These are phyloP conservation scores for Cyclina sinensis DNA, from an alignment of 1,140 invertebrate genomes.

Conservation along the genomic window DNA sequence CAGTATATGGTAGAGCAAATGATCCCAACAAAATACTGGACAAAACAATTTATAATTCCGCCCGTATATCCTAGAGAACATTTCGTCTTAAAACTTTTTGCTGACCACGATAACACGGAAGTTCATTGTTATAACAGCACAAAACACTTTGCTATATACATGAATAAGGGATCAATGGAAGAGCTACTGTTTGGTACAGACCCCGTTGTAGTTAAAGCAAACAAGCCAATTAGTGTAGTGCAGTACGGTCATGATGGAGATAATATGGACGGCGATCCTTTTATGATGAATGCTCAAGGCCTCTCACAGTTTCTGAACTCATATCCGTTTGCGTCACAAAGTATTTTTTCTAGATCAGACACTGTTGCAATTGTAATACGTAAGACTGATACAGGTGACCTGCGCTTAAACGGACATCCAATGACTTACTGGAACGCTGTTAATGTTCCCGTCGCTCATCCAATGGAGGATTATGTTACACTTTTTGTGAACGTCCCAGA, in stretches of 20 bases:
- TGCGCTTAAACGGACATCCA: too few species aligned
- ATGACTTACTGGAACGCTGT: too few species aligned
- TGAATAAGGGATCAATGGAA: background rate
- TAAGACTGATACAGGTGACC: too few species aligned
- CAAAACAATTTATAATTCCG: background rate
- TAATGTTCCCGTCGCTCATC: too few species aligned
- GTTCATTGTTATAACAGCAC: slow-evolving; percentile 6
- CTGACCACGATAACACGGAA: background rate
- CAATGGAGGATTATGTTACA: too few species aligned
- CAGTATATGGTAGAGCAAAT: slow-evolving; percentile 9
- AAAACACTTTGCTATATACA: background rate
- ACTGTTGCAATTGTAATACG: too few species aligned
- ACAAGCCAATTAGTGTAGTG: background rate
- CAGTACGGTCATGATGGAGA: background rate
- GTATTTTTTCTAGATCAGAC: too few species aligned
- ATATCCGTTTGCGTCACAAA: background rate
- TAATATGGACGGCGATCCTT: background rate
- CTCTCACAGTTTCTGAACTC: background rate
- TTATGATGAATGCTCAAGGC: background rate
- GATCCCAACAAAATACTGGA: slow-evolving; percentile 1
- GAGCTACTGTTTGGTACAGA: background rate
- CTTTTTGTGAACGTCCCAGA: too few species aligned
- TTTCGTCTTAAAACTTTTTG: background rate
- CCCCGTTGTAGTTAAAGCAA: background rate
- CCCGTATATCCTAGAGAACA: background rate